Percentiles rank a stretch among this genome's conserved stretches.
phyloP scores from a whole-genome alignment of 2,113 vertebrate genomes.

The Fukomys damarensis region DNA sequence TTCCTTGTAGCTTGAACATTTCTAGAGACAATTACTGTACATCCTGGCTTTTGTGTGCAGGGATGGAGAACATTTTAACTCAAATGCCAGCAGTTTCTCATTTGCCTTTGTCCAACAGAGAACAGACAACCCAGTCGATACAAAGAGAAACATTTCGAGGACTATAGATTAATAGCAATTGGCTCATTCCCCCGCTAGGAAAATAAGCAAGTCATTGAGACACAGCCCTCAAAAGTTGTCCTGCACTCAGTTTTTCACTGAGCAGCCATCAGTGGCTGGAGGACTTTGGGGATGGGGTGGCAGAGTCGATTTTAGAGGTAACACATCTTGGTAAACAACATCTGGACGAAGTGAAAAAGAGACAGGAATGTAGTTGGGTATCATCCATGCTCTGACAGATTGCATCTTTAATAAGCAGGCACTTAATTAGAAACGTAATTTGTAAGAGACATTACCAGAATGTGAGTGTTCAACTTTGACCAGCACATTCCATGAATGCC shows the following conservation, averaged over 20 bases:
- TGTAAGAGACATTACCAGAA: constrained; percentile 64
- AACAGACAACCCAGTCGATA: background rate
- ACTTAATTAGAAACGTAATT: constrained; percentile 79
- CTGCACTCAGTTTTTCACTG: background rate
- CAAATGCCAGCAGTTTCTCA: background rate
- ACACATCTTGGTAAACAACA: constrained; percentile 79
- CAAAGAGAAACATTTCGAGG: background rate
- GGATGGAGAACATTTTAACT: background rate
- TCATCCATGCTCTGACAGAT: constrained; percentile 72
- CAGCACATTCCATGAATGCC: background rate
- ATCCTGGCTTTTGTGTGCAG: background rate
- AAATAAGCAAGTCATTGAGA: background rate
- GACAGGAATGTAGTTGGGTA: background rate
- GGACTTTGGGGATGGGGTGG: background rate
- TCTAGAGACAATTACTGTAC: too few species aligned
- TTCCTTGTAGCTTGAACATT: background rate
- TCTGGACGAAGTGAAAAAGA: constrained; percentile 69
- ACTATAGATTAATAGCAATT: background rate
- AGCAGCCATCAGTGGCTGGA: background rate
- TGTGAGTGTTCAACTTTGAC: constrained; percentile 68
- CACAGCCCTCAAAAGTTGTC: background rate
- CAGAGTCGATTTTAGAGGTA: constrained; percentile 49
- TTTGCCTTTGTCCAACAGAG: background rate
- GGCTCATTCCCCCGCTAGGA: background rate
- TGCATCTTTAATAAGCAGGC: constrained; percentile 77